Evolutionary conservation across 1,140 invertebrate species (phyloP).

Genomic region (Nilaparvata lugens): DNA sequence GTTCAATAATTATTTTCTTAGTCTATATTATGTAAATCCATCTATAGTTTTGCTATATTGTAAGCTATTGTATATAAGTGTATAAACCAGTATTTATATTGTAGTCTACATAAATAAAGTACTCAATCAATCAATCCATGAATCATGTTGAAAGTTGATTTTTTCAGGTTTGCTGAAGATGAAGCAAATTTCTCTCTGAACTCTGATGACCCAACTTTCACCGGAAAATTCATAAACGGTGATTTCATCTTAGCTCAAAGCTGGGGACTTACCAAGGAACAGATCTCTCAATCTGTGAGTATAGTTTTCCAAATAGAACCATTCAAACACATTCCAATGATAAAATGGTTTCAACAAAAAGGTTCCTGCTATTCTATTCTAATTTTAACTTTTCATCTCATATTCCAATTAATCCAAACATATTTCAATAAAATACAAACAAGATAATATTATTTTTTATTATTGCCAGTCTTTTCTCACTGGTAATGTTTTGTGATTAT

Average conservation of each 20-base stretch:
- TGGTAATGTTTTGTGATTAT: too few species aligned
- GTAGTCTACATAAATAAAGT: too few species aligned
- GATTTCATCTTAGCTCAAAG: constrained; percentile 40
- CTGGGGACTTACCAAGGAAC: constrained; percentile 41
- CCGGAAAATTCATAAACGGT: constrained; percentile 38
- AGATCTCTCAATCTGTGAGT: constrained; percentile 42
- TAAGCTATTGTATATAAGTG: too few species aligned
- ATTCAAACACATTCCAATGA: not conserved
- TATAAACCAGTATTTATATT: too few species aligned
- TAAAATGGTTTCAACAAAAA: not conserved
- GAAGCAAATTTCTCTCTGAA: constrained; percentile 48
- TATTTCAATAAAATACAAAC: too few species aligned
- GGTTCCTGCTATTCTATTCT: not conserved
- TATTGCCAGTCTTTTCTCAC: too few species aligned
- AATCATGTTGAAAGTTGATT: not conserved
- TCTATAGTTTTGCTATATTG: too few species aligned
- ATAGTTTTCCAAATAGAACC: not conserved
- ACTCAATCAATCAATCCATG: too few species aligned
- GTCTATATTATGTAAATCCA: too few species aligned
- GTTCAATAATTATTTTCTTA: too few species aligned
- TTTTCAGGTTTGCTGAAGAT: constrained; percentile 45
- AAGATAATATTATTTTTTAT: too few species aligned
- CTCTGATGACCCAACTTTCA: constrained; percentile 49
- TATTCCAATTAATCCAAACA: not conserved
- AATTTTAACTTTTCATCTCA: not conserved